Evolutionary conservation across 2,797 vertebrate species (phyloP).

Genomic region (Hozukius guyotensis): DNA sequence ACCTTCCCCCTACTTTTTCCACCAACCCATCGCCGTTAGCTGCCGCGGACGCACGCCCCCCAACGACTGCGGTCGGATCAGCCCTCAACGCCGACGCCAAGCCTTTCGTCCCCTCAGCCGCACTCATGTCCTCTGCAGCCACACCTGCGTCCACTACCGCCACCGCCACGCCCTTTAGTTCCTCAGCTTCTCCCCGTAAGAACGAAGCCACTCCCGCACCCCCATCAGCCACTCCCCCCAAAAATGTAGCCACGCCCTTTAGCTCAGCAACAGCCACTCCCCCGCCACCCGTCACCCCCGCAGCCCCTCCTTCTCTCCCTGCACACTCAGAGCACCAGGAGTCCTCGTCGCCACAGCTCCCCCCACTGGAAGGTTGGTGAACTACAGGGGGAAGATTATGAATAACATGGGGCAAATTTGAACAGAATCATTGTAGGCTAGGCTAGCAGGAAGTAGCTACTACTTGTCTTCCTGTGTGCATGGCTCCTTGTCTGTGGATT

Average conservation of each 20-base stretch:
- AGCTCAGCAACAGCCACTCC: slow-evolving; percentile 40
- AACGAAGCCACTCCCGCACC: slow-evolving; percentile 23
- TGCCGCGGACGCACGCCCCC: neutral
- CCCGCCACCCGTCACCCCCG: slow-evolving; percentile 65
- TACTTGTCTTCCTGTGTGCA: slow-evolving; percentile 75
- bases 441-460: slow-evolving; percentile 47
- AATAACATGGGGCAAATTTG: slow-evolving; percentile 59
- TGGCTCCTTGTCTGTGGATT: slow-evolving; percentile 73
- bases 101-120: slow-evolving; percentile 72
- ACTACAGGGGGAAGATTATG: slow-evolving; percentile 74
- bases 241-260: slow-evolving; percentile 37
- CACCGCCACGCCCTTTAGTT: slow-evolving; percentile 3
- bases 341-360: slow-evolving; percentile 77
- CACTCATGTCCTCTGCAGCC: slow-evolving; percentile 27
- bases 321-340: slow-evolving; percentile 82
- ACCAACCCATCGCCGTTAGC: slow-evolving; percentile 11
- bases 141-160: neutral
- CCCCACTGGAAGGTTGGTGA: slow-evolving; percentile 85
- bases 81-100: slow-evolving; percentile 75
- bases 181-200: slow-evolving; percentile 30
- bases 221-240: slow-evolving; percentile 8
- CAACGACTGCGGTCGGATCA: slow-evolving; percentile 45
- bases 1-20: slow-evolving; percentile 28
- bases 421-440: slow-evolving; percentile 49
- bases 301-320: slow-evolving; percentile 77